These are phyloP conservation scores for Brachionus paranguensis DNA, from an alignment of 1,140 invertebrate genomes.

Conservation along the genomic window DNA sequence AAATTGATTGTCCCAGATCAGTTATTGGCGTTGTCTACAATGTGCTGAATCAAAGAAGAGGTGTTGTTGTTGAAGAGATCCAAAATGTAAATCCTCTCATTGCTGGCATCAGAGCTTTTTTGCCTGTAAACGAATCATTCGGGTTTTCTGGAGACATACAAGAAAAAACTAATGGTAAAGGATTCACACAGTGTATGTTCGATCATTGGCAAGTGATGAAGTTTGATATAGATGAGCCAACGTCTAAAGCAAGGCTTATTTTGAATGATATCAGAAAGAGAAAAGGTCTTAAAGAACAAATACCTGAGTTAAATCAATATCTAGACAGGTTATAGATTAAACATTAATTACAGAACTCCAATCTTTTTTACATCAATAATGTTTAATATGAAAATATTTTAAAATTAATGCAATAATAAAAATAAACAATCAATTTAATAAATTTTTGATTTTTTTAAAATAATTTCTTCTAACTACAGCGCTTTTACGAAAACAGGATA, in stretches of 20 bases:
- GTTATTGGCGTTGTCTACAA: not conserved
- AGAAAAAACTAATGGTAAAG: conserved; percentile 4
- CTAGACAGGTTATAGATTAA: too few species aligned
- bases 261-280: not conserved
- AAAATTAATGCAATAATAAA: too few species aligned
- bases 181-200: conserved; percentile 24
- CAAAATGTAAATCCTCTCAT: not conserved
- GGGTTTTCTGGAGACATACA: not conserved
- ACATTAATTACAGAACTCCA: too few species aligned
- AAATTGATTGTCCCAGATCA: conserved; percentile 68
- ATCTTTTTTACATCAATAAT: too few species aligned
- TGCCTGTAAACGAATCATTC: conserved; percentile 37
- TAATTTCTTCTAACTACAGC: too few species aligned
- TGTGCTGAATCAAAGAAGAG: not conserved
- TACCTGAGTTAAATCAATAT: too few species aligned
- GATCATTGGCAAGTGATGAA: conserved; percentile 35
- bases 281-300: conserved; percentile 18
- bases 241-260: not conserved
- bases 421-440: too few species aligned
- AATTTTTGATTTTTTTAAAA: too few species aligned
- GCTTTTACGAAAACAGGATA: too few species aligned
- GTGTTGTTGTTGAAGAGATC: not conserved
- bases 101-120: not conserved
- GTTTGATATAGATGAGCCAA: not conserved
- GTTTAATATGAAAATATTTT: too few species aligned